Evolutionary conservation across 2,113 vertebrate species (phyloP).

Genomic region (Apaloderma vittatum): DNA sequence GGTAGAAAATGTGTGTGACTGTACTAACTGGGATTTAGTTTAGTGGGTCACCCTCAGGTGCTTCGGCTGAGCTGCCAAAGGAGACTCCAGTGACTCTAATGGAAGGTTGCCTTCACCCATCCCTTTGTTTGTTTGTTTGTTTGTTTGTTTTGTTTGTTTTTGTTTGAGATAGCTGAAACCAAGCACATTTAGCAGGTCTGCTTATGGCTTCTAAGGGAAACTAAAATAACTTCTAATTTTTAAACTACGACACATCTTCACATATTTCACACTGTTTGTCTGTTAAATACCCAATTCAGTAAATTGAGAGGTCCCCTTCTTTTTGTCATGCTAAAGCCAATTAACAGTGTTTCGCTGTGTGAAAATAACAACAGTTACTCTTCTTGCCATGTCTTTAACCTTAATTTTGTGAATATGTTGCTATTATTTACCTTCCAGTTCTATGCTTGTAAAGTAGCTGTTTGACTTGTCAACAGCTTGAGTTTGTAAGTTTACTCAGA

Average conservation of each 20-base stretch:
- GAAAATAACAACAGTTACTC: background rate
- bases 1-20: background rate
- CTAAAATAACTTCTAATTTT: background rate
- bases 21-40: slow-evolving; percentile 3
- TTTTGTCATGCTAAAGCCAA: background rate
- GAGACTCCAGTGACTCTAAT: background rate
- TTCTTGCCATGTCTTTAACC: background rate
- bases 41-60: background rate
- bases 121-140: background rate
- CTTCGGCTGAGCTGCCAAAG: background rate
- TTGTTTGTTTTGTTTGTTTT: background rate
- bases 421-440: background rate
- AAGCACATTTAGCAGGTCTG: background rate
- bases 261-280: background rate
- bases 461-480: background rate
- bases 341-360: background rate
- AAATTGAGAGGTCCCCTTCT: background rate
- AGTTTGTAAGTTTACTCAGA: background rate
- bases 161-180: background rate
- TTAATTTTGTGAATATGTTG: background rate
- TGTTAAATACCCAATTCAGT: background rate
- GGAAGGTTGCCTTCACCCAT: background rate
- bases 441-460: background rate
- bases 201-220: background rate
- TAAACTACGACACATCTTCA: background rate